Percentiles rank a stretch among this genome's conserved stretches.
These are phyloP conservation scores for Halcyon chelicuti DNA, from an alignment of 2,797 vertebrate species.

Conservation along the genomic window DNA sequence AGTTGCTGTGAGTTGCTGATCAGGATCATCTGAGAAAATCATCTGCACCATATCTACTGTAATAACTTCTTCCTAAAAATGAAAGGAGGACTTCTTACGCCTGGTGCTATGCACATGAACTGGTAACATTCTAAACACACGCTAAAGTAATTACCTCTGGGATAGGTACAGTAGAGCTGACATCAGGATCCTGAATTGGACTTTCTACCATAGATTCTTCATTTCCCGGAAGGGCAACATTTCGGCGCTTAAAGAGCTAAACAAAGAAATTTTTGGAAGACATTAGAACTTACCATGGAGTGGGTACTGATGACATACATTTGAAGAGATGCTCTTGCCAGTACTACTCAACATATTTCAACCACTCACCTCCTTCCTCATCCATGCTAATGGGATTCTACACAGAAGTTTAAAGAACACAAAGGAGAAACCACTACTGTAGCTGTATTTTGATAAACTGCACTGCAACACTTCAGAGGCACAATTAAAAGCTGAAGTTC, in stretches of 20 bases:
- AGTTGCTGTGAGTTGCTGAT: slow-evolving; percentile 90
- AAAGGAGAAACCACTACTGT: not conserved
- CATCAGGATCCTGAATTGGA: slow-evolving; percentile 91
- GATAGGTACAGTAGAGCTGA: slow-evolving; percentile 91
- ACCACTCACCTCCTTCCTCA: not conserved
- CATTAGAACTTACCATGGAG: not conserved
- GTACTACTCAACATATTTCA: not conserved
- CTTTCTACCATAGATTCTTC: slow-evolving; percentile 91
- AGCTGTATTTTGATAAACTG: not conserved
- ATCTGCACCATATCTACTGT: slow-evolving; percentile 92
- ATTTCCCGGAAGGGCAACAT: slow-evolving; percentile 85
- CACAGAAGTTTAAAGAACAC: not conserved
- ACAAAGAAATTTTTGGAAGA: not conserved
- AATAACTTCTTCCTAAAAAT: slow-evolving; percentile 89
- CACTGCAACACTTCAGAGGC: not conserved
- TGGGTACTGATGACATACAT: not conserved
- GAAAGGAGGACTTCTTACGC: not conserved
- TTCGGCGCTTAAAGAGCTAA: slow-evolving; percentile 91
- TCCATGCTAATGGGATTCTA: not conserved
- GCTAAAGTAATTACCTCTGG: slow-evolving; percentile 80
- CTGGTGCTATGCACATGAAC: not conserved
- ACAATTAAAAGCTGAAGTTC: not conserved
- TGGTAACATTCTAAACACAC: not conserved
- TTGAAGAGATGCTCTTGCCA: not conserved
- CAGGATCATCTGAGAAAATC: slow-evolving; percentile 91